Evolutionary conservation across 2,113 vertebrate genomes (phyloP).

Genomic region (Phyllostomus discolor): DNA sequence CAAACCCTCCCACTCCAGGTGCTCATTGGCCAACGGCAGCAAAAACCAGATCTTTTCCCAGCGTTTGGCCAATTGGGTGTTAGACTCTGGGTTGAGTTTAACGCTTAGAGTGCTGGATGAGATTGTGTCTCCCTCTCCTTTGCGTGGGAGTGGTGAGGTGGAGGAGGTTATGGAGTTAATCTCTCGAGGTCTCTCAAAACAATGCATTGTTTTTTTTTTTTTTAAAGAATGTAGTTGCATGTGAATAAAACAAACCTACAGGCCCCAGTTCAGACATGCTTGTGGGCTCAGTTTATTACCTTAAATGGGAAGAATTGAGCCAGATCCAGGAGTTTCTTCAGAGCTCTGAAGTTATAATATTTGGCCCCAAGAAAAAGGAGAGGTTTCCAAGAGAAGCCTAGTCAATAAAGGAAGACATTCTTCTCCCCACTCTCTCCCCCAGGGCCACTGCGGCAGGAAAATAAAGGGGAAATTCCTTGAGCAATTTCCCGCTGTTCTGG

Average conservation of each 20-base stretch:
- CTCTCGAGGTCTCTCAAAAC: not conserved
- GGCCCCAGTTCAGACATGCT: not conserved
- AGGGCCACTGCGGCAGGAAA: not conserved
- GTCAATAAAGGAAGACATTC: not conserved
- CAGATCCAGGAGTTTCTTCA: not conserved
- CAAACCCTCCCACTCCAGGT: slow-evolving; percentile 86
- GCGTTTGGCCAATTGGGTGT: slow-evolving; percentile 79
- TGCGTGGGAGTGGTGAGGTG: not conserved
- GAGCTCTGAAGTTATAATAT: slow-evolving; percentile 10
- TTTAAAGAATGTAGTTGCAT: not conserved
- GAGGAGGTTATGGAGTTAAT: not conserved
- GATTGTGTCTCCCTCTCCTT: not conserved
- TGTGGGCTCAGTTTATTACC: not conserved
- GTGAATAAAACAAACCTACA: not conserved
- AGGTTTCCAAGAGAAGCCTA: slow-evolving; percentile 1
- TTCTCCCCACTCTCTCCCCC: not conserved
- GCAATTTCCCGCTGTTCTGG: not conserved
- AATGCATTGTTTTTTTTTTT: not conserved
- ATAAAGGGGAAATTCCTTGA: not conserved
- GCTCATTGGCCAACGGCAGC: slow-evolving; percentile 83
- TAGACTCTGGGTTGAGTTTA: slow-evolving; percentile 79
- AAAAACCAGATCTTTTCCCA: slow-evolving; percentile 75
- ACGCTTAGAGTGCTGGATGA: slow-evolving; percentile 74
- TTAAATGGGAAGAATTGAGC: not conserved
- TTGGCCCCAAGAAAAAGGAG: not conserved